Evolutionary conservation across 2,888 invertebrate species (phyloP).

Genomic region (Drosophila emarginata): DNA sequence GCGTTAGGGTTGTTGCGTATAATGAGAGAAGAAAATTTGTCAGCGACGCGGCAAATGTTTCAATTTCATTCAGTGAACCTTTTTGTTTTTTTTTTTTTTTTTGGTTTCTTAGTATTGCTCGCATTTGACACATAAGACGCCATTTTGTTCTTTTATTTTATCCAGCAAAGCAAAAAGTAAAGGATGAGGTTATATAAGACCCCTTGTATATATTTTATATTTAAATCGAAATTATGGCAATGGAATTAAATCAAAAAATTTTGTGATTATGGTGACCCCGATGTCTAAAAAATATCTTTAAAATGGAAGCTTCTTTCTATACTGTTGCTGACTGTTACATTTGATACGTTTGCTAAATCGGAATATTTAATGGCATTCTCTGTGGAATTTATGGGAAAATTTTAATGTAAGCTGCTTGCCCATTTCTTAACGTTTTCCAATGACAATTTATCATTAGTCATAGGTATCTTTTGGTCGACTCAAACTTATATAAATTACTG

Average conservation of each 20-base stretch:
- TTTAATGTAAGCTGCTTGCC: too few relatives aligned
- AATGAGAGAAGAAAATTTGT: conserved; percentile 70
- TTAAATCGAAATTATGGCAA: too few relatives aligned
- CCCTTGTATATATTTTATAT: not conserved
- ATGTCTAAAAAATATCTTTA: not conserved
- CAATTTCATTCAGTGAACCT: conserved; percentile 53
- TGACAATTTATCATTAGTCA: not conserved
- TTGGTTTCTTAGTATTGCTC: conserved; percentile 14
- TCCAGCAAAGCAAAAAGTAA: not conserved
- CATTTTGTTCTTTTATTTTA: conserved; percentile 36
- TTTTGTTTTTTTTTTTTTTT: not conserved
- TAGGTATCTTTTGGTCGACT: conserved; percentile 12
- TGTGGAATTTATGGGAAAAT: not conserved
- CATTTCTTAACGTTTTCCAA: too few relatives aligned
- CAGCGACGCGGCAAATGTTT: conserved; percentile 71
- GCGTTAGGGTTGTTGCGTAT: conserved; percentile 59
- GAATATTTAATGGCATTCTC: not conserved
- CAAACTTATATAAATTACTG: not conserved
- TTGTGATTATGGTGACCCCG: not conserved
- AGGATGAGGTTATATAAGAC: not conserved
- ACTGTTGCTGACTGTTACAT: too few relatives aligned
- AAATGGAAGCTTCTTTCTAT: not conserved
- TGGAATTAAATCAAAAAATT: not conserved
- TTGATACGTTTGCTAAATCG: too few relatives aligned
- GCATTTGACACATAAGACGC: conserved; percentile 58